These are phyloP conservation scores for Pygoscelis antarcticus DNA, from an alignment of 2,113 vertebrate genomes.

Conservation along the genomic window DNA sequence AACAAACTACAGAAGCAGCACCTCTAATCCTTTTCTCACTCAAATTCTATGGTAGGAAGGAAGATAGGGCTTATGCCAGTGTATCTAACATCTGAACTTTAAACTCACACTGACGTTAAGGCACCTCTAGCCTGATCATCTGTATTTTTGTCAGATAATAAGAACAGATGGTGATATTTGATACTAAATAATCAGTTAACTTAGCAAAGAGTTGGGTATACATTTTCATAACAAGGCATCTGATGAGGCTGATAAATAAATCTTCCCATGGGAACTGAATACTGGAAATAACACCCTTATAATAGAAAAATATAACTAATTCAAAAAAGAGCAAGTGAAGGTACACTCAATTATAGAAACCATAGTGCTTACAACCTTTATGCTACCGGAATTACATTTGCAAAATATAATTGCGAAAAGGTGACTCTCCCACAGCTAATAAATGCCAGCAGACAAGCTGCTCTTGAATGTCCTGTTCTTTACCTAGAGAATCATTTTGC, in stretches of 20 bases:
- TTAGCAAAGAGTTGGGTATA: background rate
- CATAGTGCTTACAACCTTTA: background rate
- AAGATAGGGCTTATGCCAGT: constrained; percentile 40
- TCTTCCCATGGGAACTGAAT: constrained; percentile 1
- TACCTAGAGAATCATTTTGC: background rate
- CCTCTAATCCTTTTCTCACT: constrained; percentile 64
- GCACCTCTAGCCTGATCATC: constrained; percentile 12
- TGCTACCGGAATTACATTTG: background rate
- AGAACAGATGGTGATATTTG: constrained; percentile 49
- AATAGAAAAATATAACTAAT: background rate
- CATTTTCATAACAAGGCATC: background rate
- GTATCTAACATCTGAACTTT: constrained; percentile 61
- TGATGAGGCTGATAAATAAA: constrained; percentile 10
- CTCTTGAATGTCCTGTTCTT: background rate
- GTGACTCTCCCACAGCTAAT: constrained; percentile 8
- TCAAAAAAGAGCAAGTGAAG: background rate
- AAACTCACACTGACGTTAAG: background rate
- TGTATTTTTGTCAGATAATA: constrained; percentile 6
- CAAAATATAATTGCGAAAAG: background rate
- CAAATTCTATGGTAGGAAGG: constrained; percentile 74
- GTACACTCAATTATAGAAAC: background rate
- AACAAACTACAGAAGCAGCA: constrained; percentile 67
- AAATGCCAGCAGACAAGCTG: background rate
- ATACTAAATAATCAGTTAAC: background rate
- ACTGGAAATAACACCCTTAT: background rate